Percentiles rank a stretch among this genome's conserved stretches.
Evolutionary conservation across 2,113 vertebrate genomes (phyloP).

Genomic region (Tricholaema leucomelas): DNA sequence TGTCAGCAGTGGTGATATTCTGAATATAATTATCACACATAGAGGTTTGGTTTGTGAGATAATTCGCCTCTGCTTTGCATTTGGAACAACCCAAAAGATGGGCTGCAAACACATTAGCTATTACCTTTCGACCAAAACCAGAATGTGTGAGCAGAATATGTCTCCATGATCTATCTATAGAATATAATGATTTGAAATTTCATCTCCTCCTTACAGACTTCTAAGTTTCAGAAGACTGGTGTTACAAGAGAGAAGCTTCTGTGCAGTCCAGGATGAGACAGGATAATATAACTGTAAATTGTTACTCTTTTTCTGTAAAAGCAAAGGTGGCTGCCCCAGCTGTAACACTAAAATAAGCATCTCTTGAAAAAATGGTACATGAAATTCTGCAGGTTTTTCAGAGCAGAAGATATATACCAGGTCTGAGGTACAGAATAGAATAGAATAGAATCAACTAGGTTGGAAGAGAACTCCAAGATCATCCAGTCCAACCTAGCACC

Average conservation of each 20-base stretch:
- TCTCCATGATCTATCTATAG: background rate
- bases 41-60: background rate
- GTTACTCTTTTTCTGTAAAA: conserved; percentile 12
- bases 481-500: no score
- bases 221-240: background rate
- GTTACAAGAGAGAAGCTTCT: background rate
- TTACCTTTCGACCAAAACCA: background rate
- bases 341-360: background rate
- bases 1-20: background rate
- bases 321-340: background rate
- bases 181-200: background rate
- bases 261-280: background rate
- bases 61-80: background rate
- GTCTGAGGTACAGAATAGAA: no score
- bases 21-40: background rate
- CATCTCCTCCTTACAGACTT: background rate
- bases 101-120: background rate
- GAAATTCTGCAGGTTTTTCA: background rate
- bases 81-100: background rate
- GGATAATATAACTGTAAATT: background rate
- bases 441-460: no score
- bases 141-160: background rate
- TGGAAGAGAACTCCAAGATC: no score
- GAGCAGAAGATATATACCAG: background rate
- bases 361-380: background rate